Conservation (phyloP, 2,888 invertebrate species). For the Drosophila helvetica region DNA sequence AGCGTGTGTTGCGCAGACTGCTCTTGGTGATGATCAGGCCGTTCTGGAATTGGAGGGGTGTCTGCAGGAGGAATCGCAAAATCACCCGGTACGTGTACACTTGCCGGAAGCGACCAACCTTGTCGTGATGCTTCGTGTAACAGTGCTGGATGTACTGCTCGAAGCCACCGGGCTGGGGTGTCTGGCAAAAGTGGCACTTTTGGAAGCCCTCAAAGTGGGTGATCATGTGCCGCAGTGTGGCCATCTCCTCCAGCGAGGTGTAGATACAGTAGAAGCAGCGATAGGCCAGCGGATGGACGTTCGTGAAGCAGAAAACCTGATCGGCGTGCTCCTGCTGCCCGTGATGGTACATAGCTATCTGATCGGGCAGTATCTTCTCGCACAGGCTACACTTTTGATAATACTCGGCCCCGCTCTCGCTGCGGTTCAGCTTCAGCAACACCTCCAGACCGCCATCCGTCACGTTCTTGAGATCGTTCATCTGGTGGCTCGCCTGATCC, state of each 20-base stretch:
- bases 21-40: constrained; percentile 77
- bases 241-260: constrained; percentile 78
- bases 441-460: constrained; percentile 44
- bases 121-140: constrained; percentile 61
- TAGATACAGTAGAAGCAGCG: constrained; percentile 84
- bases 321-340: constrained; percentile 52
- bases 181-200: constrained; percentile 65
- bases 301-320: constrained; percentile 63
- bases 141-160: constrained; percentile 79
- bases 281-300: constrained; percentile 81
- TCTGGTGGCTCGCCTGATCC: constrained; percentile 52
- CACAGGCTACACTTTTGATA: constrained; percentile 76
- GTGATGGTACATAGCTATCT: constrained; percentile 67
- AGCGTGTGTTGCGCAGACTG: constrained; percentile 66
- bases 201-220: constrained; percentile 75
- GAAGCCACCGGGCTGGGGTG: constrained; percentile 49
- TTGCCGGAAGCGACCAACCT: constrained; percentile 55
- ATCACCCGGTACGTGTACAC: constrained; percentile 53
- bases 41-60: constrained; percentile 78
- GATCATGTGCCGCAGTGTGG: constrained; percentile 83
- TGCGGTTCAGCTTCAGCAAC: constrained; percentile 52
- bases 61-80: constrained; percentile 65
- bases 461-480: constrained; percentile 72
- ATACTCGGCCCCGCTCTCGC: constrained; percentile 44
- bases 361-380: constrained; percentile 71